These are phyloP conservation scores for Cheilosia pagana DNA, from an alignment of 2,888 invertebrate genomes.

Conservation along the genomic window DNA sequence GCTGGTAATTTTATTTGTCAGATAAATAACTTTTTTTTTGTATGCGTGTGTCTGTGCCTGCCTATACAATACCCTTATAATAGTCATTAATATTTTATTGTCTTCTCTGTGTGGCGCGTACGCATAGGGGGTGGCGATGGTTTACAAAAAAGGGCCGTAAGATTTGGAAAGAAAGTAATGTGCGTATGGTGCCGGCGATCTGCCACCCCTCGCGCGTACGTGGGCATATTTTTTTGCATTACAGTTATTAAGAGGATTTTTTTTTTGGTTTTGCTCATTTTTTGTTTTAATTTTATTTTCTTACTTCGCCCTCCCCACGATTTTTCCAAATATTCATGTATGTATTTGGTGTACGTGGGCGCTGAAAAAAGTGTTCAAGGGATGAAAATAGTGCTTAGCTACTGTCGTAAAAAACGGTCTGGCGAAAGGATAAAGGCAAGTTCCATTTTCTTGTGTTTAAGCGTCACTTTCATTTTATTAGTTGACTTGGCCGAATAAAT, in stretches of 20 bases:
- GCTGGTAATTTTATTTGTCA: constrained; percentile 19
- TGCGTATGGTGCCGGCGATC: constrained; percentile 24
- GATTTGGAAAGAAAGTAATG: constrained; percentile 4
- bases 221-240: constrained; percentile 60
- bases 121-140: constrained; percentile 16
- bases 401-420: constrained; percentile 16
- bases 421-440: constrained; percentile 27
- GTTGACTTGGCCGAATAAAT: constrained; percentile 43
- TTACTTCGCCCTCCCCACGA: not conserved
- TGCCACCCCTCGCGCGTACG: constrained; percentile 33
- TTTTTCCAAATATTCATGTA: not conserved
- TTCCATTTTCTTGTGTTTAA: constrained; percentile 27
- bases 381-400: constrained; percentile 19
- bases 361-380: constrained; percentile 5
- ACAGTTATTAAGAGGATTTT: constrained; percentile 29
- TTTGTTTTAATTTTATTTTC: constrained; percentile 26
- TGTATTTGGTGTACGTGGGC: not conserved
- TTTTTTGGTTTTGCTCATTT: constrained; percentile 22
- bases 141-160: constrained; percentile 3
- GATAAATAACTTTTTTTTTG: not conserved
- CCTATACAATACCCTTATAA: constrained; percentile 32
- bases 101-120: constrained; percentile 20
- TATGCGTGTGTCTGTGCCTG: constrained; percentile 11
- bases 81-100: constrained; percentile 56
- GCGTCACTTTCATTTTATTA: constrained; percentile 37